These are phyloP conservation scores for Bovichtus diacanthus DNA, from an alignment of 2,797 vertebrate genomes.

Conservation along the genomic window DNA sequence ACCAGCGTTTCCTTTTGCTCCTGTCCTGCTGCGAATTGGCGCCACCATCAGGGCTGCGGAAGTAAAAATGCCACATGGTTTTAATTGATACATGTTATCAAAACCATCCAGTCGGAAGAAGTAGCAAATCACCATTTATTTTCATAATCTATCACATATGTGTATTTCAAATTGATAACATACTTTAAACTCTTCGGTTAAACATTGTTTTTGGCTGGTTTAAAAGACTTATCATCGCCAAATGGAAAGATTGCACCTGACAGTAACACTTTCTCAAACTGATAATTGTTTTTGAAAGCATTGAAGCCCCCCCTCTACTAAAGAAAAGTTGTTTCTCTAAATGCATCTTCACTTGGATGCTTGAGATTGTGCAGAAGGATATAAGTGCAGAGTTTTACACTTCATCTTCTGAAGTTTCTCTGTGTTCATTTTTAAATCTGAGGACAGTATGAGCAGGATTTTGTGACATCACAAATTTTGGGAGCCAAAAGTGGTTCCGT, in stretches of 20 bases:
- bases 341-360: neutral
- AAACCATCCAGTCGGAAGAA: neutral
- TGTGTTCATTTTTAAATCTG: neutral
- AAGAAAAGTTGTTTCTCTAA: too few species aligned
- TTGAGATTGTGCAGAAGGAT: neutral
- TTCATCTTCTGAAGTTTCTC: neutral
- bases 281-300: too few species aligned
- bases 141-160: neutral
- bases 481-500: neutral
- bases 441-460: neutral
- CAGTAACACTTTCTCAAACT: neutral
- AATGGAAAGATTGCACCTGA: neutral
- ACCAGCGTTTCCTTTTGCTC: conserved; percentile 24
- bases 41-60: conserved; percentile 50
- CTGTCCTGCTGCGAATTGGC: conserved; percentile 23
- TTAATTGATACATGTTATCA: neutral
- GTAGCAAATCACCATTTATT: neutral
- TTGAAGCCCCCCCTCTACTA: neutral
- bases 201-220: neutral
- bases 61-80: neutral
- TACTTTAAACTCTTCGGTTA: neutral
- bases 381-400: neutral
- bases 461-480: neutral
- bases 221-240: neutral
- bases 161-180: neutral